phyloP scores from a whole-genome alignment of 2,888 invertebrate species.

The Lepetodrilus schrolli region DNA sequence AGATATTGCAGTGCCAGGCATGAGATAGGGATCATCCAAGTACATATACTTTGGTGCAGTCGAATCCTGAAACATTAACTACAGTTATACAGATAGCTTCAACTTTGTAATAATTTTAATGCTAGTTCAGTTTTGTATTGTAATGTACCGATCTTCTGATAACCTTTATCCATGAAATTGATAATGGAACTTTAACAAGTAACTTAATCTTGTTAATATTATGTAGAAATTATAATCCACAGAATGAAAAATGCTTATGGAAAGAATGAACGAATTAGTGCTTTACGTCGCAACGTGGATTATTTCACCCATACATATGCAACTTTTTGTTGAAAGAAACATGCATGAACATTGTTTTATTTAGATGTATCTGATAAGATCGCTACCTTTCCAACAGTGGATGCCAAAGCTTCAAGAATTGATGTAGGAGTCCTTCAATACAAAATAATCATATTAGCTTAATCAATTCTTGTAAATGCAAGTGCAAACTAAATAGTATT shows the following conservation, averaged over 20 bases:
- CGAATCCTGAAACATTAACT: conserved; percentile 42
- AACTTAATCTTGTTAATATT: too few species aligned
- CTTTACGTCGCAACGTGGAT: too few species aligned
- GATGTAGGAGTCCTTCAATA: conserved; percentile 40
- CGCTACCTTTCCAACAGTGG: conserved; percentile 52
- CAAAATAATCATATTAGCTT: not conserved
- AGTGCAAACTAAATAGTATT: too few species aligned
- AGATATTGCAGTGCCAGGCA: conserved; percentile 45
- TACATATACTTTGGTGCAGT: conserved; percentile 48
- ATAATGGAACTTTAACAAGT: too few species aligned
- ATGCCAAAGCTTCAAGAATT: conserved; percentile 47
- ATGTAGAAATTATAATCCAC: too few species aligned
- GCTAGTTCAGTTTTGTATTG: not conserved
- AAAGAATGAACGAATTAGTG: not conserved
- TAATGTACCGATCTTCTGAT: too few species aligned
- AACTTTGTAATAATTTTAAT: not conserved
- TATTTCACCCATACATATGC: too few species aligned
- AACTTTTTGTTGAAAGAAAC: too few species aligned
- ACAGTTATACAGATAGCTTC: not conserved
- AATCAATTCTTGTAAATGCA: not conserved
- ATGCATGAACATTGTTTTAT: too few species aligned
- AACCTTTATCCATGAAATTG: too few species aligned
- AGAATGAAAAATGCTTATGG: not conserved
- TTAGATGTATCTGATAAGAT: too few species aligned
- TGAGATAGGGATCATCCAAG: conserved; percentile 57